Percentiles rank a stretch among this genome's conserved stretches.
phyloP scores from a whole-genome alignment of 2,888 invertebrate species.

The Micoletzkya japonica region DNA sequence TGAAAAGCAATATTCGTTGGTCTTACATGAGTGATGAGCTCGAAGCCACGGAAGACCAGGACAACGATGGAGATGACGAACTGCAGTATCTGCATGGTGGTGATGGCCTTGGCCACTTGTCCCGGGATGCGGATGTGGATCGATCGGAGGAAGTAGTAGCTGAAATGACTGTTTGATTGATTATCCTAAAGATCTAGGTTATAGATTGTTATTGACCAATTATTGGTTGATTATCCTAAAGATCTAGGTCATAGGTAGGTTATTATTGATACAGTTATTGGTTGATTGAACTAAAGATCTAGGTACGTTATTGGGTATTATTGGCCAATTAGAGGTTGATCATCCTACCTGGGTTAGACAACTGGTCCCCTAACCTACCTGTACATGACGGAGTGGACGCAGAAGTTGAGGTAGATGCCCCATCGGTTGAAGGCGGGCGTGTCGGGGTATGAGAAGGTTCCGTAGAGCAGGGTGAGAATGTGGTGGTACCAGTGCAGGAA shows the following conservation, averaged over 20 bases:
- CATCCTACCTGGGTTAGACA: background rate
- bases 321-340: too few relatives aligned
- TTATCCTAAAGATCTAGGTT: too few relatives aligned
- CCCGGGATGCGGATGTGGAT: conserved; percentile 59
- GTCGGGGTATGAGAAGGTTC: conserved; percentile 13
- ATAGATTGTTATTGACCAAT: too few relatives aligned
- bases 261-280: too few relatives aligned
- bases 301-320: too few relatives aligned
- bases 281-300: too few relatives aligned
- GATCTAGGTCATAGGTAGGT: too few relatives aligned
- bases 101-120: conserved; percentile 54
- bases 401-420: conserved; percentile 62
- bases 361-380: conserved; percentile 32
- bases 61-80: conserved; percentile 50
- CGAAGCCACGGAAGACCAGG: conserved; percentile 20
- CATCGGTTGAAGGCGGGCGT: conserved; percentile 56
- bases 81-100: conserved; percentile 54
- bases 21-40: too few relatives aligned
- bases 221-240: too few relatives aligned
- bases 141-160: conserved; percentile 62
- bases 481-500: conserved; percentile 31
- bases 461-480: conserved; percentile 25
- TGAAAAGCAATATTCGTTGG: too few relatives aligned
- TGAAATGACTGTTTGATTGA: conserved; percentile 30
- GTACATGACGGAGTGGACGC: conserved; percentile 53